phyloP scores from a whole-genome alignment of 1,140 invertebrate genomes.

The Argopecten irradians region DNA sequence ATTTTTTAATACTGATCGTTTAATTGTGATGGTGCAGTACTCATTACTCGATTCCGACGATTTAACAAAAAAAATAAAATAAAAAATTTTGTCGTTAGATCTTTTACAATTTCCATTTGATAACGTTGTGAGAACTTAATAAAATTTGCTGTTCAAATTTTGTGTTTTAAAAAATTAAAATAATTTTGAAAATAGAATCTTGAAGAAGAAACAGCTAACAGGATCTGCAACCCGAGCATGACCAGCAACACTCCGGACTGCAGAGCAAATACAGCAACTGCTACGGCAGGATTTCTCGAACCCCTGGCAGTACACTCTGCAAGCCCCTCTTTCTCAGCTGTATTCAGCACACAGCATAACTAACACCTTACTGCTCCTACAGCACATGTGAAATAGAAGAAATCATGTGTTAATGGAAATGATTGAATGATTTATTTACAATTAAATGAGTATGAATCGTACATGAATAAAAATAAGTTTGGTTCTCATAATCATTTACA shows the following conservation, averaged over 20 bases:
- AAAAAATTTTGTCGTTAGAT: too few species aligned
- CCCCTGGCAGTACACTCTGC: constrained; percentile 43
- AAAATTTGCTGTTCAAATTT: too few species aligned
- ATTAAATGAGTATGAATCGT: background rate
- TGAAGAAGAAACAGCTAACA: constrained; percentile 12
- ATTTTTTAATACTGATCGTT: too few species aligned
- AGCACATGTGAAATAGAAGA: constrained; percentile 61
- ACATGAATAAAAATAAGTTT: background rate
- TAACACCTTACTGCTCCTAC: constrained; percentile 60
- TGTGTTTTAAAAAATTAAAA: too few species aligned
- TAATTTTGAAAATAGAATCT: background rate
- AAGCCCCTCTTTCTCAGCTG: constrained; percentile 29
- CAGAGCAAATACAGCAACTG: constrained; percentile 29
- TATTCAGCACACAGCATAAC: constrained; percentile 41
- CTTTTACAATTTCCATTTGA: too few species aligned
- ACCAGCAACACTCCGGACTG: constrained; percentile 19
- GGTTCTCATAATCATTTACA: background rate
- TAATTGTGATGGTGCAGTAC: too few species aligned
- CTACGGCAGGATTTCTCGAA: constrained; percentile 20
- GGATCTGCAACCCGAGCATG: constrained; percentile 13
- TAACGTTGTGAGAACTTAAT: too few species aligned
- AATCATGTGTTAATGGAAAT: constrained; percentile 32
- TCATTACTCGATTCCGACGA: too few species aligned
- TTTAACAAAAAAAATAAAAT: too few species aligned
- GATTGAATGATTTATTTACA: constrained; percentile 18